Evolutionary conservation across 2,113 vertebrate species (phyloP), one percentile per base, ranked within the genome.

Genomic region (Rhinichthys klamathensis): DNA sequence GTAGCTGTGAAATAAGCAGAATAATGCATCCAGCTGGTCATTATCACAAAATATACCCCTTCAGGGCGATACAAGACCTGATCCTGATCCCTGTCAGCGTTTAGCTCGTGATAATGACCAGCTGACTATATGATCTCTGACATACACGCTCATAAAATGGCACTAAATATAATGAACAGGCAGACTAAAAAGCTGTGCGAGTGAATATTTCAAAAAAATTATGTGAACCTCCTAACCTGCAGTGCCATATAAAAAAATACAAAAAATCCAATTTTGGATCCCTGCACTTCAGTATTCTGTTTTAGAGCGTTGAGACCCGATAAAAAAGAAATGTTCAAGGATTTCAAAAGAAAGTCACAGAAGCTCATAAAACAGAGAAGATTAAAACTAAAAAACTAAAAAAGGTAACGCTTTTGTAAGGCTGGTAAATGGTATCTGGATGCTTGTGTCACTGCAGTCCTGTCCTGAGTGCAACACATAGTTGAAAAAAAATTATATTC

Each of bases 81-180:
- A 70, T 70, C 35, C 35, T 70, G 67, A 70, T 70, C 67, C 18
- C 35, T 38, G 67, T 41, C 35, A 11, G 11, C 4, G 18, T 70
- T 70, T 41, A 10, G 3, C 38, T 70, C 38, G 9, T 2, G 18
- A 23, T 70, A 70, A 41, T 70, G 32, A 70, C 32, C 32, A 23
- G 32, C 67, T 70, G 67, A 18, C 3, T 67, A 30, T 0, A 35
- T 67, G 63, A 70, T 70, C 67, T 38, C 35, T 70, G 32, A 70
- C 67, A 70, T 21, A 11, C 18, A 41, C 8, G 3, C 65, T 38
- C 67, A 70, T 38, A 70, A 70, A 23, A 41, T 70, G 67, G 23
- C 67, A 70, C 35, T 70, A 41, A 70, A 70, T 41, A 70, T 70
- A 70, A 70, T 41, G 67, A 70, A 41, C 67, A 41, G 18, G 18